Percentiles rank a stretch among this genome's conserved stretches.
Evolutionary conservation across 2,113 vertebrate genomes (phyloP).

Genomic region (Scolopax mira): DNA sequence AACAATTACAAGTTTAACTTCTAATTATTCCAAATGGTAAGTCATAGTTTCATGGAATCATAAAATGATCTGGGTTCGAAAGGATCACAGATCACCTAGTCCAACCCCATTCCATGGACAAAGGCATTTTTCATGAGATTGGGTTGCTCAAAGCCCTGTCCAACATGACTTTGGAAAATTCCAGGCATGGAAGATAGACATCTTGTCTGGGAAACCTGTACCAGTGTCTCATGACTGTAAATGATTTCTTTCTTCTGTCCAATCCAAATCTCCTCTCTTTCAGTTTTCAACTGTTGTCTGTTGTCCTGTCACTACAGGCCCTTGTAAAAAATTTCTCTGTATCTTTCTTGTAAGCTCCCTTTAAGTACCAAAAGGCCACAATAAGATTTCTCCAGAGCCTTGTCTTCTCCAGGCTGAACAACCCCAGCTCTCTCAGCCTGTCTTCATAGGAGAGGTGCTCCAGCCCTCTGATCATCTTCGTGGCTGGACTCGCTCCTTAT

Average conservation of each 20-base stretch:
- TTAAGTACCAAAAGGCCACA: neutral
- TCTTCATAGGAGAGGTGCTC: neutral
- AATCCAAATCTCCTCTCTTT: neutral
- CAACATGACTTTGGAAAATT: neutral
- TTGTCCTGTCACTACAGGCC: neutral
- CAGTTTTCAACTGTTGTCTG: neutral
- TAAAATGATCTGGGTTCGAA: neutral
- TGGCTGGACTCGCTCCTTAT: neutral
- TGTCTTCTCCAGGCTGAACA: neutral
- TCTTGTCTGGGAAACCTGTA: neutral
- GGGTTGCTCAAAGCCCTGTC: neutral
- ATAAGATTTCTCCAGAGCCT: neutral
- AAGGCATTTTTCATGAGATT: neutral
- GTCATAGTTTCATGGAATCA: neutral
- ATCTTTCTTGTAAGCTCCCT: neutral
- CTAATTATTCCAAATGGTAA: neutral
- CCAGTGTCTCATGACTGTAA: fast-evolving
- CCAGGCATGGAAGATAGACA: neutral
- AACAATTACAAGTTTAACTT: neutral
- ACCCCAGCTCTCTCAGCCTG: neutral
- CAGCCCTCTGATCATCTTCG: neutral
- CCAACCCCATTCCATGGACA: neutral
- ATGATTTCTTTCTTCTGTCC: neutral
- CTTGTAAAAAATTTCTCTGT: neutral
- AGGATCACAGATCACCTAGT: neutral